Percentiles rank a stretch among this genome's conserved stretches.
Conservation (phyloP, 2,888 invertebrate genomes). For the Cosmopolites sordidus region DNA sequence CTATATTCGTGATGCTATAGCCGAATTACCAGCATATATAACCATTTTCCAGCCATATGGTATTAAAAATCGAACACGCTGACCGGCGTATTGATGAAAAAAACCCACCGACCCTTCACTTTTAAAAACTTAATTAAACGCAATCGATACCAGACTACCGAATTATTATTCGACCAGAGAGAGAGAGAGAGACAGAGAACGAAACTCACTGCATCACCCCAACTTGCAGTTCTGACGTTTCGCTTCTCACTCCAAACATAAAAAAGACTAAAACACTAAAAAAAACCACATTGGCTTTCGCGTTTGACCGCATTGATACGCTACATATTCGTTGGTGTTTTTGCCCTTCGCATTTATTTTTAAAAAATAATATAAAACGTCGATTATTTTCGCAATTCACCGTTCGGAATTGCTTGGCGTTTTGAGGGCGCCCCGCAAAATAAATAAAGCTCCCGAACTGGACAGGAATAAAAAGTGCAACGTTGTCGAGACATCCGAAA, state of each 20-base stretch:
- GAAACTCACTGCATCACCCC: background rate
- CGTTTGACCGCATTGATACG: background rate
- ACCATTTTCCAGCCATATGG: too few relatives aligned
- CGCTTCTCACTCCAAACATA: too few relatives aligned
- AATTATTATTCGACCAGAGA: background rate
- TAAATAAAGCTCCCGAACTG: background rate
- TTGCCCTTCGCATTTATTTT: too few relatives aligned
- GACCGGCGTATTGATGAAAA: too few relatives aligned
- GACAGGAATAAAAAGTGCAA: background rate
- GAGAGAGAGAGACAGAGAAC: background rate
- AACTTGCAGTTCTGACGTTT: background rate
- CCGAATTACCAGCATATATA: too few relatives aligned
- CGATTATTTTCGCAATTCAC: background rate
- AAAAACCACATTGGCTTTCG: too few relatives aligned
- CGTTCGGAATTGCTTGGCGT: background rate
- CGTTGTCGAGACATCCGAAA: background rate
- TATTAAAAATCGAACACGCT: too few relatives aligned
- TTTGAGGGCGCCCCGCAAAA: background rate
- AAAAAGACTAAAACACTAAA: too few relatives aligned
- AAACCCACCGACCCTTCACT: background rate
- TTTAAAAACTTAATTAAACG: slow-evolving; percentile 21
- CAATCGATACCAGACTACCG: slow-evolving; percentile 20
- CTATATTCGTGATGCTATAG: too few relatives aligned
- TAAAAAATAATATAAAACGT: background rate
- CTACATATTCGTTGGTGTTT: background rate